These are phyloP conservation scores for Laticauda colubrina DNA, from an alignment of 2,113 vertebrate species.

Conservation along the genomic window DNA sequence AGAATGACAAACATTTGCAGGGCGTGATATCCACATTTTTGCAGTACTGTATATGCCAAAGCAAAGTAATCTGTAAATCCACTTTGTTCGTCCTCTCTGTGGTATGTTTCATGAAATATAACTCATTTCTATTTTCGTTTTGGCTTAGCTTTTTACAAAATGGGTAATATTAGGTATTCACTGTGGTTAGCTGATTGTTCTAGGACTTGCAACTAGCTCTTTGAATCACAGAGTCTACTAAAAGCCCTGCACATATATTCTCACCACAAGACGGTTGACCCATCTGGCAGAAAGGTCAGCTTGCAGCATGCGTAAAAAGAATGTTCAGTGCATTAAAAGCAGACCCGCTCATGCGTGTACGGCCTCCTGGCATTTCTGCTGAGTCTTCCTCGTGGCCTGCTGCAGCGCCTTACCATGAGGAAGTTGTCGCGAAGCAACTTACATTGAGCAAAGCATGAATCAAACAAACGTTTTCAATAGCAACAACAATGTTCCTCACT, in stretches of 20 bases:
- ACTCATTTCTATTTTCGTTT: background rate
- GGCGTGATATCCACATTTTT: too few relatives aligned
- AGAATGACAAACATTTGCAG: background rate
- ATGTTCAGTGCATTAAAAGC: slow-evolving; percentile 24
- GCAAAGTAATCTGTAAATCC: background rate
- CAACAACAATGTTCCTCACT: too few relatives aligned
- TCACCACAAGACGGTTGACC: slow-evolving; percentile 15
- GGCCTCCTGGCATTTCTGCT: background rate
- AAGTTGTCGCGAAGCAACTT: background rate
- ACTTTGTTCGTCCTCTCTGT: background rate
- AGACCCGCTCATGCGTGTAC: background rate
- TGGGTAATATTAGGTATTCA: background rate
- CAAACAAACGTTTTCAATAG: background rate
- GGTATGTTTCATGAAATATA: background rate
- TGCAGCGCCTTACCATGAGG: background rate
- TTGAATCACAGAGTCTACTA: slow-evolving; percentile 12
- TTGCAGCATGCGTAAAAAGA: slow-evolving; percentile 12
- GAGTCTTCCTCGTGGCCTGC: background rate
- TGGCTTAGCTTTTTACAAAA: background rate
- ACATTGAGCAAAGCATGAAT: background rate
- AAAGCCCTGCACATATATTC: slow-evolving; percentile 19
- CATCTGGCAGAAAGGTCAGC: slow-evolving; percentile 20
- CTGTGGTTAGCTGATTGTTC: background rate
- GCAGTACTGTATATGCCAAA: background rate
- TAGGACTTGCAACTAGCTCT: slow-evolving; percentile 14